Conservation (phyloP, 30 jellyfish, hydroid and myxozoan species). For the Aurelia aurita complex sp. Pacific region DNA sequence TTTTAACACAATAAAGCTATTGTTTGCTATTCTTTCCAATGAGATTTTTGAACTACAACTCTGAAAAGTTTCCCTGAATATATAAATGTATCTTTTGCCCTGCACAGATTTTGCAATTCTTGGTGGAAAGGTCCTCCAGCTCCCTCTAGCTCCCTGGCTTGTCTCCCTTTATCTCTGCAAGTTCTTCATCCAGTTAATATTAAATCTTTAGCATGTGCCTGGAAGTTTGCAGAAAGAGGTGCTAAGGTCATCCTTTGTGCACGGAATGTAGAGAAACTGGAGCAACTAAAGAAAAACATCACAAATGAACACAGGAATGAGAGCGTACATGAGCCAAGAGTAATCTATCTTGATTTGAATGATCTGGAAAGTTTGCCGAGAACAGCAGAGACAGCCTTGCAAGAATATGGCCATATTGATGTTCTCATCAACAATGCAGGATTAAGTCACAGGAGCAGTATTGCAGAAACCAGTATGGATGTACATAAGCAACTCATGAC, state of each 20-base stretch:
- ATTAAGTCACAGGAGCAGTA: constrained; percentile 78
- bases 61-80: no score
- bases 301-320: constrained; percentile 9
- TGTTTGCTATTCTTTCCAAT: no score
- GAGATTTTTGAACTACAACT: no score
- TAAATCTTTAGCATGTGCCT: constrained; percentile 72
- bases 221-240: constrained; percentile 74
- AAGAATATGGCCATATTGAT: constrained; percentile 67
- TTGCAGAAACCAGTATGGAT: constrained; percentile 58
- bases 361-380: constrained; percentile 23
- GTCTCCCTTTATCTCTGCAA: neutral
- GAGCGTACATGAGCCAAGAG: constrained; percentile 54
- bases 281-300: constrained; percentile 54
- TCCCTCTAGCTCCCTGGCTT: neutral
- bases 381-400: constrained; percentile 33
- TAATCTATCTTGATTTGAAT: constrained; percentile 64
- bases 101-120: no score
- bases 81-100: no score
- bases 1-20: no score
- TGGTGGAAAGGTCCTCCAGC: no score
- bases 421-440: constrained; percentile 94
- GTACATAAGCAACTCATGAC: constrained; percentile 71
- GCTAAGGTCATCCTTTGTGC: constrained; percentile 89
- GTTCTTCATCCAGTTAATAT: neutral
- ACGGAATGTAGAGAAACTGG: constrained; percentile 65